Evolutionary conservation across 2,888 invertebrate species (phyloP).

Genomic region (Meliscaeva auricollis): DNA sequence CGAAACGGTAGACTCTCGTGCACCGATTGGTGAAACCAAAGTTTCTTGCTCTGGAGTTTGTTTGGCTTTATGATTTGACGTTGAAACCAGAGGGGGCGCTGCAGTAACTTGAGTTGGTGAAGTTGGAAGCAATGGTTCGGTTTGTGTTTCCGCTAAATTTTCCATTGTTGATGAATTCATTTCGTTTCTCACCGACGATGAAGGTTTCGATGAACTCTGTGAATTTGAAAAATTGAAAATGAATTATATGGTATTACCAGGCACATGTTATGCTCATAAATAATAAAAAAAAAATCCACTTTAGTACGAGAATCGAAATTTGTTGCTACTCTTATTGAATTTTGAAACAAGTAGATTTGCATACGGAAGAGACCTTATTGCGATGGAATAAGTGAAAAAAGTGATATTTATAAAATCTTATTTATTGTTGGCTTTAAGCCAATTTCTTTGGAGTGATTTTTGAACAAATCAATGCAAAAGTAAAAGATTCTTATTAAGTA

Average conservation of each 20-base stretch:
- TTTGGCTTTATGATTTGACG: slow-evolving; percentile 69
- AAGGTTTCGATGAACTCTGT: slow-evolving; percentile 79
- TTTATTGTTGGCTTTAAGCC: too few relatives aligned
- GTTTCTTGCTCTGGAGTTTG: slow-evolving; percentile 67
- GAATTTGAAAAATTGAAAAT: slow-evolving; percentile 41
- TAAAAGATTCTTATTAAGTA: too few relatives aligned
- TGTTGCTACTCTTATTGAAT: too few relatives aligned
- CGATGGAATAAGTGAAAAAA: too few relatives aligned
- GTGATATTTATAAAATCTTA: too few relatives aligned
- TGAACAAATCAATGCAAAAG: too few relatives aligned
- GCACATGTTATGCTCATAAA: background rate
- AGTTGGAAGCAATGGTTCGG: slow-evolving; percentile 76
- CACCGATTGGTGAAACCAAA: slow-evolving; percentile 71
- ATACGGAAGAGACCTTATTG: too few relatives aligned
- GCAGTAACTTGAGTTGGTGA: slow-evolving; percentile 73
- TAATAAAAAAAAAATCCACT: too few relatives aligned
- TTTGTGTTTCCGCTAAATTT: slow-evolving; percentile 79
- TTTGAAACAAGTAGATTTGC: too few relatives aligned
- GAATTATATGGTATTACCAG: slow-evolving; percentile 28
- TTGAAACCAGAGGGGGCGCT: slow-evolving; percentile 61
- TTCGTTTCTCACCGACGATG: slow-evolving; percentile 78
- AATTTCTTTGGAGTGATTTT: too few relatives aligned
- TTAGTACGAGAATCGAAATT: too few relatives aligned
- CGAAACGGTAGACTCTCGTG: slow-evolving; percentile 66
- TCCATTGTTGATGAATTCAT: slow-evolving; percentile 80